phyloP scores from a whole-genome alignment of 2,888 invertebrate genomes.

The Pediacus dermestoides region DNA sequence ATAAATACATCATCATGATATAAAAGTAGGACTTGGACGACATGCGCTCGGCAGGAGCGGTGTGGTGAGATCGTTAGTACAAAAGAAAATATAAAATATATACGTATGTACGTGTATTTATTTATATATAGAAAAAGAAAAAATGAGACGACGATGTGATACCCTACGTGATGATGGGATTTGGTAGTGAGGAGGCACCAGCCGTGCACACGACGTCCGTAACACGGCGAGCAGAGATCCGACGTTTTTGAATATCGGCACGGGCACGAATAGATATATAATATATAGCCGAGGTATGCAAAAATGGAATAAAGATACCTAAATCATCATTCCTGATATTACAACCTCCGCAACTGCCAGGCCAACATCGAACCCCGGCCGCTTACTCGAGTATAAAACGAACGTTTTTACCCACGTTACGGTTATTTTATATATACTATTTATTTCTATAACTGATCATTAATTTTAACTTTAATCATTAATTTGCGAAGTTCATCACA shows the following conservation, averaged over 20 bases:
- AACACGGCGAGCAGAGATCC: conserved; percentile 30
- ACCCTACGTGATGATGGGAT: conserved; percentile 9
- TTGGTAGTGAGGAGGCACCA: conserved; percentile 32
- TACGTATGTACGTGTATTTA: too few species aligned
- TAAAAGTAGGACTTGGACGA: conserved; percentile 45
- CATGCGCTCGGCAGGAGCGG: conserved; percentile 36
- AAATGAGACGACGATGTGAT: neutral
- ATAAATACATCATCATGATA: conserved; percentile 52
- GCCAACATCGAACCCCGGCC: conserved; percentile 22
- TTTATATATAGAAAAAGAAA: too few species aligned
- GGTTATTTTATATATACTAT: conserved; percentile 43
- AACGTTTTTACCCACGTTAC: conserved; percentile 44
- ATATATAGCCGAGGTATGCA: conserved; percentile 17
- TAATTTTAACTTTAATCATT: conserved; percentile 44
- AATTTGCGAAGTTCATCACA: conserved; percentile 52
- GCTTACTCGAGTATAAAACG: conserved; percentile 38
- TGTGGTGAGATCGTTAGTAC: neutral
- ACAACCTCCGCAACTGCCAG: conserved; percentile 16
- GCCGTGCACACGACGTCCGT: conserved; percentile 41
- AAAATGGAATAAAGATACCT: conserved; percentile 24
- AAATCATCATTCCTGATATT: conserved; percentile 15
- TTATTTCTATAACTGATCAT: conserved; percentile 47
- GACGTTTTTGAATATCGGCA: conserved; percentile 27
- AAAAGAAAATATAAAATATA: conserved; percentile 4
- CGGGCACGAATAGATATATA: too few species aligned